A percentile compares a stretch with the other conserved stretches of the same genome.
These are phyloP conservation scores for Tympanuchus pallidicinctus DNA, from an alignment of 2,113 vertebrate species.

Conservation along the genomic window DNA sequence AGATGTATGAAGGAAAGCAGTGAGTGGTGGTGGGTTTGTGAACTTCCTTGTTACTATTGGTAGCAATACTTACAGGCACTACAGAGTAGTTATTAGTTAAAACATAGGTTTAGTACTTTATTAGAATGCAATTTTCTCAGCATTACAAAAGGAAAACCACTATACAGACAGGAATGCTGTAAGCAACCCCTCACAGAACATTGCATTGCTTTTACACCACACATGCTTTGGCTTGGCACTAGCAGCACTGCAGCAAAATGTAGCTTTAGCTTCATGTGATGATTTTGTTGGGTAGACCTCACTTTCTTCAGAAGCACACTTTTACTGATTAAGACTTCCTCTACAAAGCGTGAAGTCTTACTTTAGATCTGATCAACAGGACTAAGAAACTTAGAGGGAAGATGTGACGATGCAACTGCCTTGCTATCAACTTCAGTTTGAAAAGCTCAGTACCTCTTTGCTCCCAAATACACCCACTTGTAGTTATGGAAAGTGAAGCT, in stretches of 20 bases:
- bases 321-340: background rate
- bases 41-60: accelerated
- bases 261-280: accelerated
- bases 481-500: too few relatives aligned
- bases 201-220: accelerated
- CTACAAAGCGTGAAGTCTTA: conserved; percentile 52
- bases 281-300: background rate
- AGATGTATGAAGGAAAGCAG: accelerated
- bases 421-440: accelerated
- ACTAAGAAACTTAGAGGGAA: background rate
- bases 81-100: accelerated
- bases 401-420: background rate
- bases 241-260: background rate
- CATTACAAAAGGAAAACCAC: accelerated
- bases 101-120: accelerated
- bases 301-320: background rate
- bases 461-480: background rate
- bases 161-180: accelerated
- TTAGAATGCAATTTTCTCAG: accelerated
- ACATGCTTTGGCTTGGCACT: accelerated
- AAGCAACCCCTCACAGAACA: accelerated
- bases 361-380: background rate
- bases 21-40: accelerated
- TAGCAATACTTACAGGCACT: accelerated
- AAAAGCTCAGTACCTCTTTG: background rate